Conservation (phyloP, 2,888 invertebrate species). For the Agapostemon virescens region DNA sequence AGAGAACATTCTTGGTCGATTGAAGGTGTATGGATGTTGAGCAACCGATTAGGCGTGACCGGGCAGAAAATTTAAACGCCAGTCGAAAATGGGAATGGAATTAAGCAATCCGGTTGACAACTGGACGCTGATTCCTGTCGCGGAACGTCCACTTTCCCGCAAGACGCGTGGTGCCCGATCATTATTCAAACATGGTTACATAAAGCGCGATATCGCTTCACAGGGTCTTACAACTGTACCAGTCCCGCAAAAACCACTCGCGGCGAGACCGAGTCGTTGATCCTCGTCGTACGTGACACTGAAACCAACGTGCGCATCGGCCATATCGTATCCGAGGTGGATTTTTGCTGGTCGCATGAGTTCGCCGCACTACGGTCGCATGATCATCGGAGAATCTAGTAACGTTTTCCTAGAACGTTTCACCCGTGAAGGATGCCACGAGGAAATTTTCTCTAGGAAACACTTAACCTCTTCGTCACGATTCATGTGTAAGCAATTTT, state of each 20-base stretch:
- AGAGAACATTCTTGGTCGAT: neutral
- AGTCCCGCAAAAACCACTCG: slow-evolving; percentile 7
- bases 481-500: no score
- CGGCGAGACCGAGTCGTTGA: slow-evolving; percentile 27
- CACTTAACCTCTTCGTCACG: neutral
- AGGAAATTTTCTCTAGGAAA: neutral
- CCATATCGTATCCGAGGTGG: neutral
- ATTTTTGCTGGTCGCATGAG: slow-evolving; percentile 27
- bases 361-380: neutral
- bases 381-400: neutral
- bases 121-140: neutral
- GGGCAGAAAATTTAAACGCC: slow-evolving; percentile 2
- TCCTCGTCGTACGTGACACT: slow-evolving; percentile 40
- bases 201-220: slow-evolving; percentile 14
- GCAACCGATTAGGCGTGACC: neutral
- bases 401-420: neutral
- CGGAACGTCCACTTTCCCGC: neutral
- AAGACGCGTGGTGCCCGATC: neutral
- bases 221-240: slow-evolving; percentile 16
- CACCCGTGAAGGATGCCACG: neutral
- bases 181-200: slow-evolving; percentile 10
- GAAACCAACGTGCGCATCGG: slow-evolving; percentile 25
- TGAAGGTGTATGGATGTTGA: neutral
- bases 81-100: neutral
- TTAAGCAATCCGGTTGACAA: slow-evolving; percentile 7